phyloP scores from a whole-genome alignment of 1,140 invertebrate genomes.

The Drosophila malerkotliana region DNA sequence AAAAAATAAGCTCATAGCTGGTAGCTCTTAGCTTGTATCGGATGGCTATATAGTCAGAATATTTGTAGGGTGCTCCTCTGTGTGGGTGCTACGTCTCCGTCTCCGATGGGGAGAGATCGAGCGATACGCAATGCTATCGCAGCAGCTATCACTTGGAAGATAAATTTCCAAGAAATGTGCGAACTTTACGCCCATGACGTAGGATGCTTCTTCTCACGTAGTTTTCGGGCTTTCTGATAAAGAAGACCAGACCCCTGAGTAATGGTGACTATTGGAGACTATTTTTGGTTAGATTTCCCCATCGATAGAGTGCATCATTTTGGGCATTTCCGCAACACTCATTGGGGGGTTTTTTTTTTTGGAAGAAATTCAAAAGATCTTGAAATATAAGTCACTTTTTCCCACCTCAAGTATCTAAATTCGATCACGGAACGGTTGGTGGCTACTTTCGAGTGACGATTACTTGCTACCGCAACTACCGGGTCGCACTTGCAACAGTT shows the following conservation, averaged over 20 bases:
- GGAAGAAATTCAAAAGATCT: background rate
- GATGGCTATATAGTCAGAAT: slow-evolving; percentile 13
- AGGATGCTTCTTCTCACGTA: slow-evolving; percentile 26
- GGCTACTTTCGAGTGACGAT: slow-evolving; percentile 45
- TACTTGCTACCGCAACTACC: slow-evolving; percentile 53
- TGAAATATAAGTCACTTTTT: slow-evolving; percentile 15
- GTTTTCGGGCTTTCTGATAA: slow-evolving; percentile 11
- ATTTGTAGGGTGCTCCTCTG: background rate
- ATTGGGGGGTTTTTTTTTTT: background rate
- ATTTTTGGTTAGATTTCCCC: slow-evolving; percentile 16
- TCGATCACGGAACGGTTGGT: slow-evolving; percentile 42
- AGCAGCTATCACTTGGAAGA: slow-evolving; percentile 42
- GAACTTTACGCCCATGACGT: slow-evolving; percentile 76
- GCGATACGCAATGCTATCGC: slow-evolving; percentile 53
- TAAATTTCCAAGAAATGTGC: slow-evolving; percentile 56
- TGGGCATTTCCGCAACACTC: background rate
- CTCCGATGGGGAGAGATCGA: slow-evolving; percentile 31
- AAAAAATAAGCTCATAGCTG: slow-evolving; percentile 2
- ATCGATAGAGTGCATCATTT: background rate
- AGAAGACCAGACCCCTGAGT: background rate
- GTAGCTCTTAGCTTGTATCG: background rate
- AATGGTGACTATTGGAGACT: slow-evolving; percentile 4
- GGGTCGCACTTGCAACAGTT: slow-evolving; percentile 53
- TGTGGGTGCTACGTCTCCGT: slow-evolving; percentile 42
- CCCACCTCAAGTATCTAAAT: slow-evolving; percentile 8